A percentile compares a stretch with the other conserved stretches of the same genome.
Evolutionary conservation across 2,113 vertebrate genomes (phyloP).

Genomic region (Callaeas wilsoni): DNA sequence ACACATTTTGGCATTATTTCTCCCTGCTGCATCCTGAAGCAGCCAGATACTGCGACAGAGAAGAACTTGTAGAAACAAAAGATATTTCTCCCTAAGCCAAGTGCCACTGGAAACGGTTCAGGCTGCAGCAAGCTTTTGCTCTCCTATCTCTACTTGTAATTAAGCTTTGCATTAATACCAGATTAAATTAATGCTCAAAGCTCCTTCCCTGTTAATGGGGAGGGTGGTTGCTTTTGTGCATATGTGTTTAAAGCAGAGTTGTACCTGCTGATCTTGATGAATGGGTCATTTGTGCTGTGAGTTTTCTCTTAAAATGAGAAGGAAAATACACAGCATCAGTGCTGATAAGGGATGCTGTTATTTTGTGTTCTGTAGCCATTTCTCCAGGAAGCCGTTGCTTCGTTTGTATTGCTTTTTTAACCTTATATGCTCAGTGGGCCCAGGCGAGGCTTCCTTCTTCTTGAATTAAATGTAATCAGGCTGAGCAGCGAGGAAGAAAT

Average conservation of each 20-base stretch:
- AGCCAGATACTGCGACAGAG: neutral
- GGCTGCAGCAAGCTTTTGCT: neutral
- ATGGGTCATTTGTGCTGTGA: constrained; percentile 26
- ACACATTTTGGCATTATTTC: neutral
- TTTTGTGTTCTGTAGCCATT: constrained; percentile 23
- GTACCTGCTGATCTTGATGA: constrained; percentile 53
- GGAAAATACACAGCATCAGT: neutral
- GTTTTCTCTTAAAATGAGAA: constrained; percentile 44
- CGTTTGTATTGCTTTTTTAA: constrained; percentile 67
- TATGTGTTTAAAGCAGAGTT: constrained; percentile 12
- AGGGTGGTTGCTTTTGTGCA: neutral
- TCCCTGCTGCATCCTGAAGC: neutral
- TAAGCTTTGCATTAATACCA: constrained; percentile 19
- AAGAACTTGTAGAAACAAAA: neutral
- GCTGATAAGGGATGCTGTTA: constrained; percentile 37
- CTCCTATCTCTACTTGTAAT: neutral
- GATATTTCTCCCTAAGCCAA: neutral
- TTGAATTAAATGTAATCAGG: constrained; percentile 66
- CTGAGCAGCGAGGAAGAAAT: constrained; percentile 64
- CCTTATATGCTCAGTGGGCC: constrained; percentile 54
- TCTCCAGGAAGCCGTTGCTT: constrained; percentile 2
- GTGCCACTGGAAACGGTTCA: neutral
- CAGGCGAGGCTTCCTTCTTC: constrained; percentile 46
- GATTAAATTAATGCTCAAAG: constrained; percentile 23
- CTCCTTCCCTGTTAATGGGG: neutral